Evolutionary conservation across 2,888 invertebrate species (phyloP).

Genomic region (Drosophila hamatofila): DNA sequence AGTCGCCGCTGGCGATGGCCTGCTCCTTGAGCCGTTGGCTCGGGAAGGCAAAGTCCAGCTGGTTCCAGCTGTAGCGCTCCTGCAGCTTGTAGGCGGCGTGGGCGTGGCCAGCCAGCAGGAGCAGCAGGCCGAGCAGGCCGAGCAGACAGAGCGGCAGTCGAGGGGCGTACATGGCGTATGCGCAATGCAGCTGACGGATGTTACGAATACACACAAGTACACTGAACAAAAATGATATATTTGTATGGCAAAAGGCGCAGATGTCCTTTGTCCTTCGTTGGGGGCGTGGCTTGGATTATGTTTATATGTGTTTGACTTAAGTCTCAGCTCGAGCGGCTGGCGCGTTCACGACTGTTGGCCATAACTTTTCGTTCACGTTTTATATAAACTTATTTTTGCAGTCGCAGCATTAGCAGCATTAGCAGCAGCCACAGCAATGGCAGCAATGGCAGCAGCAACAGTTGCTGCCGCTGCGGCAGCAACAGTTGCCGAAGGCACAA

Average conservation of each 20-base stretch:
- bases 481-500: constrained; percentile 27
- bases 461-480: constrained; percentile 26
- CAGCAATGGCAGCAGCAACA: constrained; percentile 18
- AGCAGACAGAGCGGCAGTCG: constrained; percentile 6
- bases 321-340: constrained; percentile 54
- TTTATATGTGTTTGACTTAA: background rate
- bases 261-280: constrained; percentile 37
- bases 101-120: constrained; percentile 29
- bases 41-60: constrained; percentile 91
- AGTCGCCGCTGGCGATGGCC: constrained; percentile 88
- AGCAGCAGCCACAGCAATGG: constrained; percentile 9
- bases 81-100: constrained; percentile 86
- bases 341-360: constrained; percentile 73
- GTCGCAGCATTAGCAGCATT: constrained; percentile 20
- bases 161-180: constrained; percentile 32
- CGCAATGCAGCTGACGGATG: constrained; percentile 2
- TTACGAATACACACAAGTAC: constrained; percentile 7
- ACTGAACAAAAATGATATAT: constrained; percentile 19
- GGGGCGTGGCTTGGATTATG: background rate
- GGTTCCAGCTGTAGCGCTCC: constrained; percentile 91
- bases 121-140: constrained; percentile 25
- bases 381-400: constrained; percentile 69
- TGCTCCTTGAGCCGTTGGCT: constrained; percentile 87
- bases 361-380: constrained; percentile 56
- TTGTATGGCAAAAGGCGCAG: background rate